Conservation (phyloP, 1,140 invertebrate genomes). For the Drosophila setifemur region DNA sequence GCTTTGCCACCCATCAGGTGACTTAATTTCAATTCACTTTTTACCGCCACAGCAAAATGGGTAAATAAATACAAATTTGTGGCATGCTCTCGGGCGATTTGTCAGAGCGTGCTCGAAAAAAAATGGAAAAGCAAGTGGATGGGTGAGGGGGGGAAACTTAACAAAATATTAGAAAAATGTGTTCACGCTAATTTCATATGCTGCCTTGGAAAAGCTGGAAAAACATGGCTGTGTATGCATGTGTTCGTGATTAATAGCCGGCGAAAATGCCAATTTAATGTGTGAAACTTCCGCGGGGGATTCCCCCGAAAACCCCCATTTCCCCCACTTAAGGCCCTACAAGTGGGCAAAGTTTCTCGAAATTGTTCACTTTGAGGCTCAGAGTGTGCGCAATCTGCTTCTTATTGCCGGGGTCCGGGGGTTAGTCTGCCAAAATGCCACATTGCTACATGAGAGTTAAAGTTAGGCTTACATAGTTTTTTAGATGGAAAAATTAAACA, state of each 20-base stretch:
- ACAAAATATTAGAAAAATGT: slow-evolving; percentile 1
- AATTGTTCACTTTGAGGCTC: neutral
- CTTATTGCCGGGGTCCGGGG: neutral
- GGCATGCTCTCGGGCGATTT: slow-evolving; percentile 10
- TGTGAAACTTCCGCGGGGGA: neutral
- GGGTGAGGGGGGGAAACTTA: neutral
- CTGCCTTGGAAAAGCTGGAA: neutral
- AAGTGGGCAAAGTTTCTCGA: neutral
- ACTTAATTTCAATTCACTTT: slow-evolving; percentile 1
- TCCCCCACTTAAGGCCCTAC: neutral
- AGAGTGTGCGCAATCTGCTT: neutral
- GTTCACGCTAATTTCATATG: slow-evolving; percentile 11
- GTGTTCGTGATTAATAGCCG: slow-evolving; percentile 10
- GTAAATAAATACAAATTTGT: neutral
- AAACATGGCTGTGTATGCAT: neutral
- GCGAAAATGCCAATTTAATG: neutral
- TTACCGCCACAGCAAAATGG: too few species aligned
- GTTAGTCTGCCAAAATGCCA: neutral
- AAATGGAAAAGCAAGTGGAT: neutral
- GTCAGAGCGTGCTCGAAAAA: neutral
- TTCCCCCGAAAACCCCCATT: neutral
- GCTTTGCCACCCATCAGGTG: too few species aligned
- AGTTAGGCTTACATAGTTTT: too few species aligned
- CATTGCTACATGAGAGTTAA: neutral
- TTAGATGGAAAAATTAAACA: too few species aligned